Conservation (phyloP, 2,113 vertebrate species). For the Glareola pratincola region DNA sequence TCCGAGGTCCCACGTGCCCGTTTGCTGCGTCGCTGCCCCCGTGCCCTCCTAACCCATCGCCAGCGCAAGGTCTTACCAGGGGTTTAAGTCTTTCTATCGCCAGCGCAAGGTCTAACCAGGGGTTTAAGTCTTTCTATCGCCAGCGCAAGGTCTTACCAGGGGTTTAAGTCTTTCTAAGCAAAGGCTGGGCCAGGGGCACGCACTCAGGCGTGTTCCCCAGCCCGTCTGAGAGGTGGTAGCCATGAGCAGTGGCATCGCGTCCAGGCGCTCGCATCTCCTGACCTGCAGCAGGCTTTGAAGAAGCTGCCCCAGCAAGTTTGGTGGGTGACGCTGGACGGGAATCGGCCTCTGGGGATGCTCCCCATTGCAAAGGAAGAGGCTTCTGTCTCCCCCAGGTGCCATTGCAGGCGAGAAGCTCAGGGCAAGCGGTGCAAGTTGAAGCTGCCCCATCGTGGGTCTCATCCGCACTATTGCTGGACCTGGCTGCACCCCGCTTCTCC, state of each 20-base stretch:
- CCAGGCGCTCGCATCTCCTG: rapidly evolving
- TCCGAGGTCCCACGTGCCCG: rapidly evolving
- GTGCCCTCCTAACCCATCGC: rapidly evolving
- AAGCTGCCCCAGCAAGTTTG: neutral
- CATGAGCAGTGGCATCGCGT: rapidly evolving
- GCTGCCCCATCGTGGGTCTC: neutral
- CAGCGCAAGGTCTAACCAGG: too few relatives aligned
- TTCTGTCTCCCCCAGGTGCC: neutral
- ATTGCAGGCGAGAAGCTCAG: neutral
- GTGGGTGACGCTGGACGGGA: neutral
- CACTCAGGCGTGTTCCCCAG: rapidly evolving
- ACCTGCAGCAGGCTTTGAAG: neutral
- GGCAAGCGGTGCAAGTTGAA: neutral
- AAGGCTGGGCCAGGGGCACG: neutral
- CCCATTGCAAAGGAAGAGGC: neutral
- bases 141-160: too few relatives aligned
- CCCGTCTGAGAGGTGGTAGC: neutral
- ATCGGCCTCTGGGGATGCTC: neutral
- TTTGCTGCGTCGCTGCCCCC: neutral
- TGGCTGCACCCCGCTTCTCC: neutral
- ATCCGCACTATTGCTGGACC: rapidly evolving
- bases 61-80: neutral
- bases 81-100: too few relatives aligned
- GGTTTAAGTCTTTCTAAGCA: neutral
- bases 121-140: too few relatives aligned